Base-by-base conservation (phyloP, 2,113 vertebrate species). In the Apeltes quadracus region DNA sequence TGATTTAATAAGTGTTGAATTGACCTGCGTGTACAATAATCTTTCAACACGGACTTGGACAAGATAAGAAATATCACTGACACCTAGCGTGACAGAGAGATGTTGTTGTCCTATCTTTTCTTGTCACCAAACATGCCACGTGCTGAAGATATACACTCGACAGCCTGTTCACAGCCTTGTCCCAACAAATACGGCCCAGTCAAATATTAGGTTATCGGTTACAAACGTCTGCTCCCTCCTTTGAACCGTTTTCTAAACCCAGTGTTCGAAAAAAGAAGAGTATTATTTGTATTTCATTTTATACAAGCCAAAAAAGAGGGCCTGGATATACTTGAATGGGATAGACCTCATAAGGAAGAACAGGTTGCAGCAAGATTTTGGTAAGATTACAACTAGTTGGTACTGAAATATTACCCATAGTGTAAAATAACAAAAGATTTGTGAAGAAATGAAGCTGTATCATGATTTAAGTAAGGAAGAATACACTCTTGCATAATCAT, bases 11-110 rank as follows among this genome's bases (percentile, higher is more conserved):
- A 34, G 64, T 44, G 74, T 55, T 59, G 29, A 46, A 66, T 8
- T 48, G 57, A 69, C n/a, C 48, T 25, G 6, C 9, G 84, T 77
- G 71, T 76, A 69, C 32, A 25, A 51, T 27, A 20, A 23, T 82
- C 91, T 81, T 76, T 89, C 86, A 91, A 54, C 84, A 59, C 25
- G 1, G 41, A 77, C 64, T 69, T 53, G 80, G 59, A 10, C 27
- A 50, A 90, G 87, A 88, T 90, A 89, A 90, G 80, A 84, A 87
- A 80, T 76, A 84, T 84, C 76, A 5, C 25, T 51, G 56, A 79
- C 77, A 82, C 75, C 53, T 44, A 41, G 43, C 32, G 48, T 75
- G 80, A 80, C 65, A 25, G 48, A 22, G 16, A 78, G 61, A 79
- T 84, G 86, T 82, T 82, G 54, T 36, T 4, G 6, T 23, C 58